These are phyloP conservation scores for Xyrichtys novacula DNA, from an alignment of 2,797 vertebrate genomes.

Conservation along the genomic window DNA sequence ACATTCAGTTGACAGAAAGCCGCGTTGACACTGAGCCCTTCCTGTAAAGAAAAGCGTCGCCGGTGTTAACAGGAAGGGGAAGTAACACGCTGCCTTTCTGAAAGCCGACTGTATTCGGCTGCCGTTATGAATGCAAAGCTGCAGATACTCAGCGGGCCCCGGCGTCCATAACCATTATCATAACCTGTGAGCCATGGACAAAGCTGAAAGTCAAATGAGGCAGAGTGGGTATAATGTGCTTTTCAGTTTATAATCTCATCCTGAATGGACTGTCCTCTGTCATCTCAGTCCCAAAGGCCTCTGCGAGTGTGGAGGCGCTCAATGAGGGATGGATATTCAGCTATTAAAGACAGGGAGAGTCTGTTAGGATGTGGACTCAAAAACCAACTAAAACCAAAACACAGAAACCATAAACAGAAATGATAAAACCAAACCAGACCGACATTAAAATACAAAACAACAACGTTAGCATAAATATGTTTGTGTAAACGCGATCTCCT, in stretches of 20 bases:
- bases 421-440: too few species aligned
- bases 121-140: conserved; percentile 50
- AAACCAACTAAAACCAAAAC: neutral
- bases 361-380: neutral
- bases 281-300: conserved; percentile 36
- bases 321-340: conserved; percentile 26
- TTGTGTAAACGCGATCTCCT: too few species aligned
- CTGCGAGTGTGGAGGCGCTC: conserved; percentile 22
- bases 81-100: conserved; percentile 35
- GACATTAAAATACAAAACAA: too few species aligned
- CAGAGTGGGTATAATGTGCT: conserved; percentile 43
- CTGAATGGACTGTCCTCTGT: conserved; percentile 32
- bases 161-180: conserved; percentile 53
- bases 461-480: too few species aligned
- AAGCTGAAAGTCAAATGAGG: conserved; percentile 70
- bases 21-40: conserved; percentile 17
- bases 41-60: conserved; percentile 18
- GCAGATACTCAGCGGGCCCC: conserved; percentile 28
- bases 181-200: conserved; percentile 60
- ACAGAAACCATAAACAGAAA: too few species aligned
- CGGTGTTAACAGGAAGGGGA: conserved; percentile 38
- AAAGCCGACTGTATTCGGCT: conserved; percentile 26
- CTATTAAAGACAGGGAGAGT: conserved; percentile 15
- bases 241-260: conserved; percentile 51
- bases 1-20: conserved; percentile 54